Base-by-base conservation (phyloP, 2,888 invertebrate genomes). In the Gastrophysa polygoni region DNA sequence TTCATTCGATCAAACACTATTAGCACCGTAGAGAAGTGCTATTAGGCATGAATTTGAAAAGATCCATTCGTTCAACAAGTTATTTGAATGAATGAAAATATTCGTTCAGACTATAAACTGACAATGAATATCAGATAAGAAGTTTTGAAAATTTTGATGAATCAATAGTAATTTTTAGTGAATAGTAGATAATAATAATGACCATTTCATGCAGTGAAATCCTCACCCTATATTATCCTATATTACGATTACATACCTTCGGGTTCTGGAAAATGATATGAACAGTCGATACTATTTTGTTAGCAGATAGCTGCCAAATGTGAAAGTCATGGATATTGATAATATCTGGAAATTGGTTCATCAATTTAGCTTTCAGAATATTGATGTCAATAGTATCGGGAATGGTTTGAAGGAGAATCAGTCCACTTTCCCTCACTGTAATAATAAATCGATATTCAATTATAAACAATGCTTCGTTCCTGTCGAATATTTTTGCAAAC, bases 351-450 rank as follows among this genome's bases (percentile, higher is more conserved):
- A 91, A 91, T 66, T 87, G 86, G 58, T 83, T 80, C 0, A 87
- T 77, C 43, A 94, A 77, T 67, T 89, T 87, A 32, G 85, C 82
- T 68, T 89, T 87, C 65, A 94, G 84, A 7, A 85, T 84, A 67
- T 88, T 86, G 46, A 93, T 90, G 74, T 95, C 90, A 67, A 96
- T 90, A 11, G 94, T 91, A 71, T 90, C 92, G 0, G 97, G 96
- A 61, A 96, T 95, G 0, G 96, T 96, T 82, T 97, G 96, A 17
- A 97, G 85, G 0, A 96, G 85, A 73, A 96, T 94, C 58, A 93
- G 82, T 3, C 94, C 91, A 10, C 95, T 93, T 79, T 95, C 92
- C 71, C 92, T 92, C 88, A 96, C 95, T 95, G 82, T 43, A 81
- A 81, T 71, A 47, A 48, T 24, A 38, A 38, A 38, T 14, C 6